Evolutionary conservation across 2,797 vertebrate genomes (phyloP), one percentile per base, ranked within the genome.

Genomic region (Phoxinus dragarum): DNA sequence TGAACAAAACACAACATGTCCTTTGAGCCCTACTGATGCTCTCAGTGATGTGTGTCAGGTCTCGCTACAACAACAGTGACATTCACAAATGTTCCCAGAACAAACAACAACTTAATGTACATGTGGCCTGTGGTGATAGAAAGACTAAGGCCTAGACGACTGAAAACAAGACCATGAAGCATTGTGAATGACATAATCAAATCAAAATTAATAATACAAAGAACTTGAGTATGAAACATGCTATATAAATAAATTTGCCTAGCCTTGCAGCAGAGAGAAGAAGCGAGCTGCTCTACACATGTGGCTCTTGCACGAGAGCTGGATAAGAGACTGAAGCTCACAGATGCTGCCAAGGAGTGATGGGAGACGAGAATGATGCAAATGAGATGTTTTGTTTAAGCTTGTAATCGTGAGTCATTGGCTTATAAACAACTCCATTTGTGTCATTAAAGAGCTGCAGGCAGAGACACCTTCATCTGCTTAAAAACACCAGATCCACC

Each of bases 301-400:
- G 73, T 67, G 17, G 23, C 73, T 68, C 59, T 79, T 44, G n/a
- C 27, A 36, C 8, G 6, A 72, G 21, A 59, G 72, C 19, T 34
- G 21, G 12, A 56, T 19, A 27, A 44, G 69, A 38, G 44, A 40
- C 38, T 42, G 40, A 34, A 27, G 27, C 52, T 54, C 12, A 40
- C 23, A 73, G 47, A 80, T 56, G 64, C 72, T 59, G 64, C 49
- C 49, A 47, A 80, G 12, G 56, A 73, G n/a, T 49, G 71, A 78
- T 74, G 59, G 27, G 23, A 68, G 64, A 81, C 59, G 61, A 80
- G 27, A 54, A 67, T n/a, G 27, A 74, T 74, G 75, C 61, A 84
- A 75, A 87, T 36, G 59, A 80, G 72, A 47, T 81, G 52, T 44
- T 81, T 87, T 47, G 49, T 66, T 75, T 71, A 67, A 77, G 61